phyloP scores from a whole-genome alignment of 2,888 invertebrate genomes.

The Dilophus febrilis region DNA sequence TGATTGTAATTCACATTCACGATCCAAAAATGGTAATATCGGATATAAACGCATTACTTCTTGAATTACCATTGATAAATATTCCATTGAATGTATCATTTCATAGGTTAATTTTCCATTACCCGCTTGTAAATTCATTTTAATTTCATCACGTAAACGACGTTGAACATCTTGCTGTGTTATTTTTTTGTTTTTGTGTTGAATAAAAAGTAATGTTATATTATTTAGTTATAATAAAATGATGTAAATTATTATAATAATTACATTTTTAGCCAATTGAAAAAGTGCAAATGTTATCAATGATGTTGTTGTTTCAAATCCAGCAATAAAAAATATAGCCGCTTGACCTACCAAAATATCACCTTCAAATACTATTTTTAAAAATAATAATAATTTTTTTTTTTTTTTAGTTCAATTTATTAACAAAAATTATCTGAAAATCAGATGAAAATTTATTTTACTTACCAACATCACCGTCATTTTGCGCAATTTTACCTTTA shows the following conservation, averaged over 20 bases:
- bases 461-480: conserved; percentile 19
- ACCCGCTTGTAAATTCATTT: conserved; percentile 19
- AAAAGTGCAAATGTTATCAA: too few relatives aligned
- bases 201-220: too few relatives aligned
- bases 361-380: conserved; percentile 12
- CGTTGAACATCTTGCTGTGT: conserved; percentile 27
- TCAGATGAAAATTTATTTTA: conserved; percentile 17
- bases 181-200: conserved; percentile 29
- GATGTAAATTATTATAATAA: too few relatives aligned
- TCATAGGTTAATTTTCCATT: conserved; percentile 27
- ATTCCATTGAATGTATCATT: conserved; percentile 27
- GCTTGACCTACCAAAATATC: conserved; percentile 26
- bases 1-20: conserved; percentile 19
- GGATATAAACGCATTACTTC: conserved; percentile 28
- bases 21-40: conserved; percentile 25
- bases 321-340: too few relatives aligned
- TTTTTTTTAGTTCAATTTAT: conserved; percentile 14
- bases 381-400: not conserved
- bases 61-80: conserved; percentile 28
- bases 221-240: too few relatives aligned
- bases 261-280: too few relatives aligned
- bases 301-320: too few relatives aligned
- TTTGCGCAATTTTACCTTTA: too few relatives aligned
- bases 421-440: conserved; percentile 14
- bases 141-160: conserved; percentile 28